Percentiles rank a stretch among this genome's conserved stretches.
phyloP scores from a whole-genome alignment of 2,888 invertebrate genomes.

The Punctoribates punctum region DNA sequence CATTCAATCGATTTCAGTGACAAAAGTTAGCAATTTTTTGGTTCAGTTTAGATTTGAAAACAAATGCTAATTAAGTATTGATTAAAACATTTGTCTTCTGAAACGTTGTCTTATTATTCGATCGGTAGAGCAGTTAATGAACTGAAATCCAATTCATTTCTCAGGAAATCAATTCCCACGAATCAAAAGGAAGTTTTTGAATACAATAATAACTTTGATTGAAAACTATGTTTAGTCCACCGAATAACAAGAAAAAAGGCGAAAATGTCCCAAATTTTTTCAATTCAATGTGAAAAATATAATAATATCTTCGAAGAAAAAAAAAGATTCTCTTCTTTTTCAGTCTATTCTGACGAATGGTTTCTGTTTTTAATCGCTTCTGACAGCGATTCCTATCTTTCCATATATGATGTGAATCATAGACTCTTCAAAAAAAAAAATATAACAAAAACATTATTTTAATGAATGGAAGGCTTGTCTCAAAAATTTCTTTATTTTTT shows the following conservation, averaged over 20 bases:
- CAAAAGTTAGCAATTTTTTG: too few relatives aligned
- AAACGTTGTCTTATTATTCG: neutral
- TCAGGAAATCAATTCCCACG: too few relatives aligned
- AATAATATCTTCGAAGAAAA: neutral
- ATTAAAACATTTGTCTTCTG: too few relatives aligned
- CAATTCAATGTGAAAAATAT: neutral
- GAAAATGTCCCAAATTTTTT: neutral
- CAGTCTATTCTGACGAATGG: neutral
- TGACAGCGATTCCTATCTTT: slow-evolving; percentile 2
- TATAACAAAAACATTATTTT: neutral
- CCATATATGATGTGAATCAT: neutral
- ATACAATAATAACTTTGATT: neutral
- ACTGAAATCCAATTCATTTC: neutral
- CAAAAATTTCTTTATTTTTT: neutral
- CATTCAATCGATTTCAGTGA: neutral
- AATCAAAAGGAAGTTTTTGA: too few relatives aligned
- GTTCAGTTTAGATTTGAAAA: too few relatives aligned
- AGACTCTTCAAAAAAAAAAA: neutral
- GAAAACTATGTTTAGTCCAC: neutral
- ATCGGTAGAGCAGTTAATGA: neutral
- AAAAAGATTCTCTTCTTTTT: neutral
- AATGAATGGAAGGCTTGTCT: slow-evolving; percentile 13
- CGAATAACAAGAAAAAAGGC: too few relatives aligned
- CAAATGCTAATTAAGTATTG: too few relatives aligned
- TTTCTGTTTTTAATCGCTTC: neutral